Conservation (phyloP, 2,113 vertebrate species). For the Syngnathus scovelli region DNA sequence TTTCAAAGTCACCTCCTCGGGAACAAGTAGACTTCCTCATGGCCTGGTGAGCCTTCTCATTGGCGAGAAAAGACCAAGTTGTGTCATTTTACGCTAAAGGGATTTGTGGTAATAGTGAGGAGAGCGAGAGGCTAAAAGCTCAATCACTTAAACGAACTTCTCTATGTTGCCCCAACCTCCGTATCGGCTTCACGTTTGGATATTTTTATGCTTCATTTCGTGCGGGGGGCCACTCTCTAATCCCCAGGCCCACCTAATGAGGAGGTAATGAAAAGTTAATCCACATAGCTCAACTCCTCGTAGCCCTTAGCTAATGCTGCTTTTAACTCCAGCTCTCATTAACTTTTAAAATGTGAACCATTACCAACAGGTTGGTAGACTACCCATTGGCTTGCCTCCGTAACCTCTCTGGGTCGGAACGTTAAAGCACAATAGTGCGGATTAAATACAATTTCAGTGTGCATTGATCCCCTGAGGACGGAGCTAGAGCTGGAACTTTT, state of each 20-base stretch:
- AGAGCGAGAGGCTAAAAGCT: conserved; percentile 46
- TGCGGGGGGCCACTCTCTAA: conserved; percentile 54
- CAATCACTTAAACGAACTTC: conserved; percentile 48
- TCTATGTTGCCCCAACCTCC: conserved; percentile 28
- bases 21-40: conserved; percentile 37
- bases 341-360: conserved; percentile 73
- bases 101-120: conserved; percentile 29
- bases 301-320: conserved; percentile 74
- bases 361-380: conserved; percentile 73
- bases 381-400: conserved; percentile 51
- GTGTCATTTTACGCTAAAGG: conserved; percentile 43
- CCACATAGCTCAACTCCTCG: conserved; percentile 66
- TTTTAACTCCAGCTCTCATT: conserved; percentile 73
- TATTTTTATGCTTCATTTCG: conserved; percentile 69
- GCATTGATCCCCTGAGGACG: conserved; percentile 52
- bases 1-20: conserved; percentile 67
- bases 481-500: conserved; percentile 16
- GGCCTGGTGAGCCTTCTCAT: conserved; percentile 49
- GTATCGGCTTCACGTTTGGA: conserved; percentile 55
- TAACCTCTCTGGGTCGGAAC: conserved; percentile 52
- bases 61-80: conserved; percentile 61
- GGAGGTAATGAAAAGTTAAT: conserved; percentile 76
- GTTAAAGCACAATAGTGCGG: conserved; percentile 63
- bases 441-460: conserved; percentile 44
- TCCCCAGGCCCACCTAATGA: conserved; percentile 72